Evolutionary conservation across 1,140 invertebrate genomes (phyloP).

Genomic region (Teleogryllus occipitalis): DNA sequence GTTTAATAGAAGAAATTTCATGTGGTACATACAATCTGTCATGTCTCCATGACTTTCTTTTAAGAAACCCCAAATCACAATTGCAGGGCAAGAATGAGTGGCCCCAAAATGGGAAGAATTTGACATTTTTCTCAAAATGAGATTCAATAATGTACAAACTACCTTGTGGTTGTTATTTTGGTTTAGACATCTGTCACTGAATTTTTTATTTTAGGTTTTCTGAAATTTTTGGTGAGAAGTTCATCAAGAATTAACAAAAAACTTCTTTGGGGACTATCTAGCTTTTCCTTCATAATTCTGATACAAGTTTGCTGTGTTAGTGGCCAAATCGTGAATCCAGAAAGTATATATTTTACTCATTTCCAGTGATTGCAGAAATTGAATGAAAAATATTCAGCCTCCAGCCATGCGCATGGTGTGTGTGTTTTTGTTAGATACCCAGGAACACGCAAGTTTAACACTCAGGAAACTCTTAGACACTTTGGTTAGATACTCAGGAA

Average conservation of each 20-base stretch:
- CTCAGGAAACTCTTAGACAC: too few species aligned
- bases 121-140: slow-evolving; percentile 28
- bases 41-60: slow-evolving; percentile 24
- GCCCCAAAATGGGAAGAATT: slow-evolving; percentile 31
- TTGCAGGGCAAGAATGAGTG: slow-evolving; percentile 32
- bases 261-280: slow-evolving; percentile 27
- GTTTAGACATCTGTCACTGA: slow-evolving; percentile 25
- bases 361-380: too few species aligned
- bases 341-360: slow-evolving; percentile 16
- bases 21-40: slow-evolving; percentile 27
- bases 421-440: too few species aligned
- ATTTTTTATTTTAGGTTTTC: slow-evolving; percentile 11
- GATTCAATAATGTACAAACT: slow-evolving; percentile 24
- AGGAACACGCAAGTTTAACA: too few species aligned
- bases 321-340: slow-evolving; percentile 29
- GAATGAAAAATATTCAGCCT: too few species aligned
- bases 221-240: slow-evolving; percentile 24
- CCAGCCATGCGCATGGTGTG: too few species aligned
- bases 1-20: slow-evolving; percentile 15
- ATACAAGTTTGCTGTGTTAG: slow-evolving; percentile 24
- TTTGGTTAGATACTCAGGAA: too few species aligned
- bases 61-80: slow-evolving; percentile 30
- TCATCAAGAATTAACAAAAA: slow-evolving; percentile 27
- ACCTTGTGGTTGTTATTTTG: slow-evolving; percentile 30
- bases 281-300: slow-evolving; percentile 28